Evolutionary conservation across 2,797 vertebrate species (phyloP), one percentile per base, ranked within the genome.

Genomic region (Sardinella longiceps): DNA sequence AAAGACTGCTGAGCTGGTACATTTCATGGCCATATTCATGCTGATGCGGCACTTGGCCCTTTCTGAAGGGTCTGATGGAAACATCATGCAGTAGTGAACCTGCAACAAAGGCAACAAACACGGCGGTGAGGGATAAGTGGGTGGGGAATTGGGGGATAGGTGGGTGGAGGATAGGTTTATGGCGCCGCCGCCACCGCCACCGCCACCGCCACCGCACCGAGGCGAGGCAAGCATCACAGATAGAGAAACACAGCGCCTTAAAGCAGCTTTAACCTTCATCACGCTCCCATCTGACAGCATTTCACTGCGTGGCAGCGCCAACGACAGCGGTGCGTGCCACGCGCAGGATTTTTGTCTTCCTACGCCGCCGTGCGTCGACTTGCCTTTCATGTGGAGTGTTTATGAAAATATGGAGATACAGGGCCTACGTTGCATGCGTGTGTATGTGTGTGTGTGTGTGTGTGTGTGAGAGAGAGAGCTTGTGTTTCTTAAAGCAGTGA

Each of bases 261-360:
- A 94, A 95, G 92, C 94, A 91, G 94, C 93, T 95, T 95, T 94
- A 93, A 92, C 93, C 91, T 91, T 92, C 89, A 88, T 92, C 91
- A 92, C 56, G 91, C 90, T 93, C 93, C 92, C 92, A 90, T 88
- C 92, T 94, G 94, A 93, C 91, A 93, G 90, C 87, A 93, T 92
- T 92, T 93, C 93, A 94, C 90, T 83, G 88, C 88, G 88, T 93
- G 90, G 93, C 70, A 77, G 33, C 30, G 33, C 4, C 14, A 30
- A 37, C 33, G 14, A 33, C 30, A 30, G 66, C 66, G 12, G 18
- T 3, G 30, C 51, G 66, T 37, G 66, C 20, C 70, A 23, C 15
- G 33, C 30, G 5, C 37, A n/a, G 5, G 33, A 43, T 2, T 56
- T 28, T 28, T 87, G 53, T 81, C 81, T 56, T 80, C 58, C 58